A percentile compares a stretch with the other conserved stretches of the same genome.
These are phyloP conservation scores for Magallana angulata DNA, from an alignment of 1,140 invertebrate genomes.

Conservation along the genomic window DNA sequence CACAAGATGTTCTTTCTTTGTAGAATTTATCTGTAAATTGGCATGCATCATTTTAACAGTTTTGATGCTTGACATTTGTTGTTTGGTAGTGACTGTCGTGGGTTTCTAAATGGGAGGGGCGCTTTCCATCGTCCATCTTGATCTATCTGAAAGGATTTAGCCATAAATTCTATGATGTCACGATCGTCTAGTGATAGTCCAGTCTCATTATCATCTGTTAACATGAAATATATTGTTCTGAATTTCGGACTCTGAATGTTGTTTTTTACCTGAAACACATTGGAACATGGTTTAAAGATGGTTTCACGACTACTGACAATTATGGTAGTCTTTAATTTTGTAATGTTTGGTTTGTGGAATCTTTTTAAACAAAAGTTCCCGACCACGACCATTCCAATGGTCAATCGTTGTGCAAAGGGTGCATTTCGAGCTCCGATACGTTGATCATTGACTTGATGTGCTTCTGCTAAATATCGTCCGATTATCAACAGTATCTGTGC, in stretches of 20 bases:
- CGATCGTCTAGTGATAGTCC: constrained; percentile 51
- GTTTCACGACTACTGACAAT: neutral
- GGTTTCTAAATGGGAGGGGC: too few species aligned
- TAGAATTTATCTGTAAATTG: too few species aligned
- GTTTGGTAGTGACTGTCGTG: too few species aligned
- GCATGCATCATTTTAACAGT: too few species aligned
- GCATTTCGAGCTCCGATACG: constrained; percentile 35
- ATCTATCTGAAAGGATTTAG: neutral
- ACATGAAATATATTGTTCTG: constrained; percentile 41
- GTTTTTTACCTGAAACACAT: neutral
- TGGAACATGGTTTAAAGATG: constrained; percentile 1
- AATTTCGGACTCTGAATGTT: neutral
- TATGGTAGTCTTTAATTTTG: neutral
- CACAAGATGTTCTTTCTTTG: too few species aligned
- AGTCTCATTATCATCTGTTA: constrained; percentile 38
- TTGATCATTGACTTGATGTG: too few species aligned
- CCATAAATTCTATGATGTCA: constrained; percentile 37
- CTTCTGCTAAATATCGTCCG: constrained; percentile 39
- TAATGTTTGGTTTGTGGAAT: constrained; percentile 13
- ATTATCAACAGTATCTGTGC: neutral
- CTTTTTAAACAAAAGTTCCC: constrained; percentile 46
- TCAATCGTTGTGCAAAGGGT: constrained; percentile 50
- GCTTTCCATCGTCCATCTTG: too few species aligned
- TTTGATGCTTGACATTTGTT: too few species aligned
- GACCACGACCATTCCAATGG: constrained; percentile 50